Base-by-base conservation (phyloP, 1,140 invertebrate species). In the Rhopalosiphum maidis region DNA sequence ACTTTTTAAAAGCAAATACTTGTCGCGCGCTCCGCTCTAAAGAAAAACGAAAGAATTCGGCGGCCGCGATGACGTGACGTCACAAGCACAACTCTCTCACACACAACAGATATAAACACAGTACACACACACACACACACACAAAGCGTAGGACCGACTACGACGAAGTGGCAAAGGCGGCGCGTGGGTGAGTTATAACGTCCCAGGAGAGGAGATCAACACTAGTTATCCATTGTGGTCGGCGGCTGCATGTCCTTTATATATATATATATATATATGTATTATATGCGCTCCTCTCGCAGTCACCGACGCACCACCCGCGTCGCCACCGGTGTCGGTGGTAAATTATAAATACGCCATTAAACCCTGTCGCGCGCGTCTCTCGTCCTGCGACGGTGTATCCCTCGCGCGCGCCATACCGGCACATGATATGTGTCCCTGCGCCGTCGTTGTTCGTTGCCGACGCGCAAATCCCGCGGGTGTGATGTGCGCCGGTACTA, bases 1-100 rank as follows among this genome's bases (percentile, higher is more conserved):
- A 93, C 77, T 93, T 93, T 93, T 93, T 93, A 93, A 93, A 93
- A 93, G 91, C 91, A 93, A 93, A 93, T 93, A 93, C 91, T 93
- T 93, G 91, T 93, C 91, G 90, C 90, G 68, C 21, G 43, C 82
- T 48, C 25, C 15, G 35, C 48, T 23, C 51, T 5, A 51, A 93
- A 93, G 82, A 93, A 93, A 85, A 93, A 54, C 91, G 82, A 86
- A 93, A 93, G 91, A 93, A 92, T 46, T 55, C 18, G 3, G 55
- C 35, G 89, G 30, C 37, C 54, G 43, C 35, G 48, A 86, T 86
- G 91, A 86, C 85, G 77, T 83, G 91, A 83, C 91, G 77, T 93
- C 82, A 92, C 91, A 46, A 35, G 30, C 48, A 48, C 35, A 35
- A 68, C 60, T 60, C 30, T 68, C 55, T 60, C 55, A 9, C 46